Evolutionary conservation across 2,113 vertebrate species (phyloP).

Genomic region (Sinosuthora webbiana): DNA sequence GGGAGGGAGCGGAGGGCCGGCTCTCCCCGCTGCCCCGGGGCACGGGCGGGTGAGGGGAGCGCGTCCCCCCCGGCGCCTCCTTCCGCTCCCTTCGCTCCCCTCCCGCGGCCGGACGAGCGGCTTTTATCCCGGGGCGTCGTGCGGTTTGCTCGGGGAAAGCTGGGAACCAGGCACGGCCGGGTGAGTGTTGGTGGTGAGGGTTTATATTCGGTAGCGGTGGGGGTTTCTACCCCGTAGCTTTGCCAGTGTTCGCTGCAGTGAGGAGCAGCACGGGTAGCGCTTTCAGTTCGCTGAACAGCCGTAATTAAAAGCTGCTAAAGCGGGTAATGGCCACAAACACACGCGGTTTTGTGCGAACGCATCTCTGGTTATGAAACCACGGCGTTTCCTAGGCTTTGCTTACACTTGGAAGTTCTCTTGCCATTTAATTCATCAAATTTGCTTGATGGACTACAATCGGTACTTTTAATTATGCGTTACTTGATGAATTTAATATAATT

Average conservation of each 20-base stretch:
- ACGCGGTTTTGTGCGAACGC: fast-evolving
- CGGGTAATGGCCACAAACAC: fast-evolving
- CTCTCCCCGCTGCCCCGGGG: neutral
- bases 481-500: neutral
- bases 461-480: neutral
- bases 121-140: neutral
- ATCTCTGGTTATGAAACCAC: neutral
- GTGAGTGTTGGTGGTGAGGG: neutral
- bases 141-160: neutral
- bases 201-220: fast-evolving
- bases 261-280: too few species aligned
- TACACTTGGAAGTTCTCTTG: neutral
- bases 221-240: fast-evolving
- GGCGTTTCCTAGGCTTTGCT: neutral
- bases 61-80: neutral
- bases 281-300: neutral
- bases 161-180: neutral
- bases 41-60: neutral
- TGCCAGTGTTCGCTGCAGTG: neutral
- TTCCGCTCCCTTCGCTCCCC: neutral
- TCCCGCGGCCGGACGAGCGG: neutral
- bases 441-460: neutral
- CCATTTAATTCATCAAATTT: neutral
- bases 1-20: neutral
- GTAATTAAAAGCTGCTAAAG: neutral